Evolutionary conservation across 2,797 vertebrate species (phyloP).

Genomic region (Falco peregrinus): DNA sequence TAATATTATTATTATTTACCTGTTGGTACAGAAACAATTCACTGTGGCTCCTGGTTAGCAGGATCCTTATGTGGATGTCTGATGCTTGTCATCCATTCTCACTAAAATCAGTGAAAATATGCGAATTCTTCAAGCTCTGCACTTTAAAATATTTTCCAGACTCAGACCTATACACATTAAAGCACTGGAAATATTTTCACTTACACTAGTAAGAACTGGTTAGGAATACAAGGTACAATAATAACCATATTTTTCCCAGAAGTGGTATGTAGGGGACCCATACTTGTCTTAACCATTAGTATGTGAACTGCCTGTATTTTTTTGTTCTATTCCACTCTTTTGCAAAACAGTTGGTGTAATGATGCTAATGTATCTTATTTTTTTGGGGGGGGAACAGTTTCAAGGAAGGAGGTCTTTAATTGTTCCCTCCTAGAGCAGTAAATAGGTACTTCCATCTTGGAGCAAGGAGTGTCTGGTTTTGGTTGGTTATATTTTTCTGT

Average conservation of each 20-base stretch:
- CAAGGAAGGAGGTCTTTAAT: conserved; percentile 6
- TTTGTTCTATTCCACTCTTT: background rate
- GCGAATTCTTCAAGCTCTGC: background rate
- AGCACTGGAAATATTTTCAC: background rate
- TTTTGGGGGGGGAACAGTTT: background rate
- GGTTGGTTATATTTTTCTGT: conserved; percentile 57
- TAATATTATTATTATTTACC: background rate
- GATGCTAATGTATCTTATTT: background rate
- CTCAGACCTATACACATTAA: background rate
- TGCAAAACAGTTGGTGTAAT: background rate
- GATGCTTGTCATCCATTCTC: background rate
- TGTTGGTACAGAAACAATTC: background rate
- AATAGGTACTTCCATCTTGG: conserved; percentile 41
- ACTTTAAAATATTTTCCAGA: background rate
- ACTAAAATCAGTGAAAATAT: background rate
- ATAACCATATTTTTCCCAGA: background rate
- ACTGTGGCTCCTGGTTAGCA: background rate
- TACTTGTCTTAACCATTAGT: background rate
- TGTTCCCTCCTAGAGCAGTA: conserved; percentile 17
- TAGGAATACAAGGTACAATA: background rate
- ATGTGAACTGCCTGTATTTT: background rate
- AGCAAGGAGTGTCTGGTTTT: conserved; percentile 42
- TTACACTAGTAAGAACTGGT: background rate
- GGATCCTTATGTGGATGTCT: background rate
- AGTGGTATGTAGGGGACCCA: background rate